phyloP scores from a whole-genome alignment of 1,140 invertebrate species.

The Conus betulinus region DNA sequence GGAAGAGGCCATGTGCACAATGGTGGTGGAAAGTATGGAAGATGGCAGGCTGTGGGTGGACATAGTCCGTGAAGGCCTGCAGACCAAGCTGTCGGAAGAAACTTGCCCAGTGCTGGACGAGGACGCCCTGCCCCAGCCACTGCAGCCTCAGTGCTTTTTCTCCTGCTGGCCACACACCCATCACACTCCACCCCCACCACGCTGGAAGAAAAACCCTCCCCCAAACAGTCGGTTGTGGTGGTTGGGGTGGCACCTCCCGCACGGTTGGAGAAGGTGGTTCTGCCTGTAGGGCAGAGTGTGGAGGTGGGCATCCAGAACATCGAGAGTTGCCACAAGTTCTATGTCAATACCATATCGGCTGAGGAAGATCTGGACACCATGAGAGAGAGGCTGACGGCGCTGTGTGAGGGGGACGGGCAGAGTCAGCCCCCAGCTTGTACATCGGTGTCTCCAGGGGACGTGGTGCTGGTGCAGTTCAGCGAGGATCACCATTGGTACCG shows the following conservation, averaged over 20 bases:
- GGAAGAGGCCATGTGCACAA: neutral
- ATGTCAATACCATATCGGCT: neutral
- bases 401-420: neutral
- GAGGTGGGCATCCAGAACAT: conserved; percentile 26
- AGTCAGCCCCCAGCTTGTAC: neutral
- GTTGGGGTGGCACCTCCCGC: neutral
- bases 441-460: neutral
- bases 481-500: conserved; percentile 49
- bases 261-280: neutral
- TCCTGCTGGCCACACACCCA: neutral
- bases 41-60: conserved; percentile 20
- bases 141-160: conserved; percentile 10
- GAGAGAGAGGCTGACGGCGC: neutral
- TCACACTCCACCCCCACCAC: neutral
- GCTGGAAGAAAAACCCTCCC: neutral
- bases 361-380: conserved; percentile 11
- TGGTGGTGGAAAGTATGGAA: neutral
- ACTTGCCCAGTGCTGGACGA: neutral
- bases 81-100: conserved; percentile 3
- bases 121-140: neutral
- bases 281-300: conserved; percentile 1
- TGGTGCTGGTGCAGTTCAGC: conserved; percentile 42
- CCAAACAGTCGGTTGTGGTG: neutral
- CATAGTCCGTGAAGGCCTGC: neutral
- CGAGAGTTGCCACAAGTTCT: conserved; percentile 12